Conservation (phyloP, 2,888 invertebrate species). For the Pegoplata infirma region DNA sequence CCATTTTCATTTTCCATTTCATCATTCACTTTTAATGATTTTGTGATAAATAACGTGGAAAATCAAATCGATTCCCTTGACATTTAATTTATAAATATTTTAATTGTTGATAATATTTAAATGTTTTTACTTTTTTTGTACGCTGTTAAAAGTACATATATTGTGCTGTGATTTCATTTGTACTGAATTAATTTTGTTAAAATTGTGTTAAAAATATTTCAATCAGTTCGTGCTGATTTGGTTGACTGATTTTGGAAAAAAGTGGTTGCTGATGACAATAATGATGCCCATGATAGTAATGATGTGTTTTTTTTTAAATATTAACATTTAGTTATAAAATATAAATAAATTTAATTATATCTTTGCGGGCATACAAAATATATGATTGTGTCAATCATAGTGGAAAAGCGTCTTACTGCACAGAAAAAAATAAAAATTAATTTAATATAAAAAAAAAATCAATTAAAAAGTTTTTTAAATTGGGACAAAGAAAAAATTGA, state of each 20-base stretch:
- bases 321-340: too few species aligned
- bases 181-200: constrained; percentile 26
- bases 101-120: constrained; percentile 55
- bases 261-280: neutral
- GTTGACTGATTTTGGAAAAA: constrained; percentile 4
- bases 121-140: neutral
- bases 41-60: constrained; percentile 35
- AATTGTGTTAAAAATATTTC: constrained; percentile 33
- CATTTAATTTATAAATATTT: constrained; percentile 49
- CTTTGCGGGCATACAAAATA: too few species aligned
- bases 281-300: neutral
- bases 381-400: too few species aligned
- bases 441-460: too few species aligned
- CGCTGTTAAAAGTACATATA: neutral
- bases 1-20: constrained; percentile 50
- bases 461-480: too few species aligned
- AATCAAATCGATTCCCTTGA: constrained; percentile 60
- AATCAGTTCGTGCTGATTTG: too few species aligned
- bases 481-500: too few species aligned
- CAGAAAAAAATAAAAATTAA: too few species aligned
- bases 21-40: constrained; percentile 57
- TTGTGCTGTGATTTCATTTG: constrained; percentile 27
- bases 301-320: too few species aligned
- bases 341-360: too few species aligned
- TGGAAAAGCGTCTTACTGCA: too few species aligned